Base-by-base conservation (phyloP, 2,113 vertebrate species). In the Rhinolophus ferrumequinum region DNA sequence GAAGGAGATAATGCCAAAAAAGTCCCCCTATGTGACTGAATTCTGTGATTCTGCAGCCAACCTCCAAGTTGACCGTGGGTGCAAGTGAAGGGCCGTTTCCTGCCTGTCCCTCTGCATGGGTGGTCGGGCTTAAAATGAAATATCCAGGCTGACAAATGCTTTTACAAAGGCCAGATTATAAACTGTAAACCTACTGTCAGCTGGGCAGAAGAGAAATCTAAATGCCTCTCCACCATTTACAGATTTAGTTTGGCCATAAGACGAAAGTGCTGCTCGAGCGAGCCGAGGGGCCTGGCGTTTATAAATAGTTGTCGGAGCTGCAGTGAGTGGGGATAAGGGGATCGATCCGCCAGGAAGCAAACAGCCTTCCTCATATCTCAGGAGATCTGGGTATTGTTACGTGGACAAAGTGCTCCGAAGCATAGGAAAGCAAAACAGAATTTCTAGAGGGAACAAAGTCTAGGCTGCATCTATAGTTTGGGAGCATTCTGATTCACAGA, bases 121-220 rank as follows among this genome's bases (percentile, higher is more conserved):
- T 99, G 99, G 99, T 99, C 99, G 98, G 60, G 89, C 98, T 98
- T 98, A 98, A 98, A 99, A 98, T 98, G 98, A 98, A 99, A 98
- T 98, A 99, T 99, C 99, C 99, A 98, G 99, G 99, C 99, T 99
- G 99, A 99, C 99, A 99, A 99, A 99, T 99, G 99, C 98, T 98
- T 99, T 99, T 99, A 99, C 98, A 99, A 98, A 99, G 98, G 98
- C 98, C 99, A 99, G 99, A 99, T 98, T 99, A 99, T 99, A 99
- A 99, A 99, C 99, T 99, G 99, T 99, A 99, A 99, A 99, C 99
- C 99, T 97, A 98, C 99, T 99, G 99, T 98, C 99, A 98, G 99
- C 98, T 98, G 98, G 98, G 99, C 99, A 99, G 98, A 94, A 88
- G 97, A 97, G 96, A 98, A 98, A 93, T 44, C 98, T 91, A 98